Conservation (phyloP, 2,888 invertebrate genomes). For the Fragum whitleyi region DNA sequence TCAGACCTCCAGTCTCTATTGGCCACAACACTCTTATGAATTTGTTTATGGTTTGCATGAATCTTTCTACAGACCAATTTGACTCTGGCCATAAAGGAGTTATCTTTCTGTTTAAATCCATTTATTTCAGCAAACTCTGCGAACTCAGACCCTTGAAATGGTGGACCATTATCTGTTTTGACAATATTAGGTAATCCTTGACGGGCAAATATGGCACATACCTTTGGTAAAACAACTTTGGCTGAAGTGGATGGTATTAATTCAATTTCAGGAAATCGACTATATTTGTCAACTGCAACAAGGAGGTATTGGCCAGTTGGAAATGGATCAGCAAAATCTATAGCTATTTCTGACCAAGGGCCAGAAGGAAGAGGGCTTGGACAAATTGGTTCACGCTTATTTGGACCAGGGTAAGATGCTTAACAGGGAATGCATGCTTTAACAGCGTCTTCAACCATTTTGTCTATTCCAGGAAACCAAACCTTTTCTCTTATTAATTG, state of each 20-base stretch:
- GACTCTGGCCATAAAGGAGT: conserved; percentile 64
- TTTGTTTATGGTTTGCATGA: conserved; percentile 65
- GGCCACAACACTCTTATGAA: conserved; percentile 50
- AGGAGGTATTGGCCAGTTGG: conserved; percentile 34
- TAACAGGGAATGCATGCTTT: conserved; percentile 61
- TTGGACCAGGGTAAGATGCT: conserved; percentile 37
- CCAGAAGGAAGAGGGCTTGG: conserved; percentile 35
- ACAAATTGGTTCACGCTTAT: conserved; percentile 39
- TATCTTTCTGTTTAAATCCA: conserved; percentile 63
- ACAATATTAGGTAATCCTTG: conserved; percentile 41
- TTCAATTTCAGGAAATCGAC: conserved; percentile 44
- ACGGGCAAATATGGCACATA: conserved; percentile 40
- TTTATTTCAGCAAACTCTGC: conserved; percentile 51
- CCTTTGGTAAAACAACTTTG: conserved; percentile 38
- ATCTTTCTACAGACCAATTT: conserved; percentile 65
- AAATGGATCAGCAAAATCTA: conserved; percentile 46
- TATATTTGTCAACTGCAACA: conserved; percentile 44
- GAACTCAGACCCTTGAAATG: conserved; percentile 58
- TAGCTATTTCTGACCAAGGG: conserved; percentile 39
- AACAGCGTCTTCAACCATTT: conserved; percentile 54
- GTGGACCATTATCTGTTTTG: conserved; percentile 62
- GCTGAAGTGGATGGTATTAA: conserved; percentile 31
- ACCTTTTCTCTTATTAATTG: conserved; percentile 63
- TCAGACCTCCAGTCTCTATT: conserved; percentile 37
- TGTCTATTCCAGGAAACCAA: conserved; percentile 70